Base-by-base conservation (phyloP, 1,140 invertebrate species). In the Acyrthosiphon pisum region DNA sequence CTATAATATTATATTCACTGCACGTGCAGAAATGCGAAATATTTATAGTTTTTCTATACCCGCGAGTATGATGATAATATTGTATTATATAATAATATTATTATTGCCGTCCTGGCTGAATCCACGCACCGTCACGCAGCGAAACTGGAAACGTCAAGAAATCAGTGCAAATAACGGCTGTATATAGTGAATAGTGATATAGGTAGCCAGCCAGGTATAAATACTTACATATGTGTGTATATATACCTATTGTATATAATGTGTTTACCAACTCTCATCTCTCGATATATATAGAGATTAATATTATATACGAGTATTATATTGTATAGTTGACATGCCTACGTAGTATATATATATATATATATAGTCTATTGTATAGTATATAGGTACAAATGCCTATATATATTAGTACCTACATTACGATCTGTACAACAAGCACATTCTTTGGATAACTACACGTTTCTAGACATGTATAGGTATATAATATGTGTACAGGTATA, bases 131-230 rank as follows among this genome's bases (percentile, higher is more conserved):
- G 20, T 23, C 50, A 53, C 14, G 60, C n/a, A 76, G n/a, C 14
- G n/a, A 76, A 76, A 76, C 60, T 76, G n/a, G 60, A n/a, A 76
- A 76, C 60, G 30, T 76, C 60, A n/a, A n/a, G 60, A 76, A 76
- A 76, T n/a, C 60, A 18, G 60, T 6, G n/a, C 60, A n/a, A 76
- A 76, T 76, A 76, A 76, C 60, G 11, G 60, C 60, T 76, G 60
- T 20, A 56, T 60, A 68, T 68, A 76, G 60, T n/a, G 60, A 76
- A 68, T 20, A n/a, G 30, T n/a, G 60, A 68, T 60, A 9, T n/a
- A n/a, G n/a, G 30, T 76, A 68, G 26, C 26, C 30, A 76, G 11
- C 22, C 50, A 23, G 22, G 6, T 53, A 50, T 50, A 23, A 20
- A 22, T 53, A 18, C 3, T 4, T 18, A 18, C 18, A 22, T 53